Evolutionary conservation across 2,797 vertebrate genomes (phyloP).

Genomic region (Trichosurus vulpecula): DNA sequence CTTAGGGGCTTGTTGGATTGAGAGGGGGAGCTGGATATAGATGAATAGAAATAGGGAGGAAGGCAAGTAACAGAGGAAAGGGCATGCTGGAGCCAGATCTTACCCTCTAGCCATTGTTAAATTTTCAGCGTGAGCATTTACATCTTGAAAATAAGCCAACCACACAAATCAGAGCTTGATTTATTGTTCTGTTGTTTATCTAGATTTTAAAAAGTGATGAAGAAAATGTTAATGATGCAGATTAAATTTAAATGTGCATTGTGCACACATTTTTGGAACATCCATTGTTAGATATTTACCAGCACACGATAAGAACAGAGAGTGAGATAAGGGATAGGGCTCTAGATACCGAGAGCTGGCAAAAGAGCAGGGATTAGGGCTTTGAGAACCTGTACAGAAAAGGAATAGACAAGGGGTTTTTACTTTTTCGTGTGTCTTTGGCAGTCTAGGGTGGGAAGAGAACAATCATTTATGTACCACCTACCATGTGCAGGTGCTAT

Average conservation of each 20-base stretch:
- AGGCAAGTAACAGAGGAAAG: not conserved
- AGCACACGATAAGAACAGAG: not conserved
- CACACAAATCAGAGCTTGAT: not conserved
- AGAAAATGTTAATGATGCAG: not conserved
- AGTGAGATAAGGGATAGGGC: not conserved
- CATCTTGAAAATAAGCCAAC: not conserved
- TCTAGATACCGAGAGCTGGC: not conserved
- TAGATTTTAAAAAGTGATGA: not conserved
- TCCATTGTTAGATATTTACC: not conserved
- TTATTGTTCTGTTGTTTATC: not conserved
- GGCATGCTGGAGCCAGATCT: not conserved
- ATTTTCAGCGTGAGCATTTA: not conserved
- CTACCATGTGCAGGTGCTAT: not conserved
- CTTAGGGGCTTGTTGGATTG: not conserved
- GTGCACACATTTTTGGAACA: not conserved
- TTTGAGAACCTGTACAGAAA: not conserved
- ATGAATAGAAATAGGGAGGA: constrained; percentile 2
- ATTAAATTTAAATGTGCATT: not conserved
- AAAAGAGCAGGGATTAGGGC: not conserved
- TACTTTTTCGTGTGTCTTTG: not conserved
- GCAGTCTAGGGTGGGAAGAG: not conserved
- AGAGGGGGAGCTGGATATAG: not conserved
- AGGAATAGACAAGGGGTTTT: not conserved
- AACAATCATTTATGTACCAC: not conserved
- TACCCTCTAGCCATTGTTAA: not conserved